Conservation (phyloP, 2,888 invertebrate genomes). For the Coelogynopora nodosa region DNA sequence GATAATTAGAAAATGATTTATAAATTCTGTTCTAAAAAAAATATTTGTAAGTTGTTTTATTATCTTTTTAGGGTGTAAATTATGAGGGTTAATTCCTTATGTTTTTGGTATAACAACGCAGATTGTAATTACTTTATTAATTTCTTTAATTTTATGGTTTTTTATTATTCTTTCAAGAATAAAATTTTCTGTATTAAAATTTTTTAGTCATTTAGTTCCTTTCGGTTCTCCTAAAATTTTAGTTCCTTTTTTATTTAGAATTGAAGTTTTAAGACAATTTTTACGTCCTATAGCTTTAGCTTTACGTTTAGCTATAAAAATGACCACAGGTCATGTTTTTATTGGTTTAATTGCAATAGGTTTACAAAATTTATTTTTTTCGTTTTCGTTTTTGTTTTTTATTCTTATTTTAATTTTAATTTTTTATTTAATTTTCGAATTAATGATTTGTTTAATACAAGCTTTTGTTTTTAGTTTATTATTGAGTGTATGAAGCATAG, state of each 20-base stretch:
- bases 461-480: slow-evolving; percentile 6
- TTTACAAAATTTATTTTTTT: slow-evolving; percentile 15
- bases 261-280: slow-evolving; percentile 23
- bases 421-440: slow-evolving; percentile 16
- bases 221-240: slow-evolving; percentile 16
- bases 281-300: slow-evolving; percentile 27
- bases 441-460: slow-evolving; percentile 23
- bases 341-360: slow-evolving; percentile 27
- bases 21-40: slow-evolving; percentile 16
- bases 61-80: slow-evolving; percentile 17
- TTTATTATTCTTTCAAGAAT: slow-evolving; percentile 23
- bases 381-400: not conserved
- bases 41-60: slow-evolving; percentile 26
- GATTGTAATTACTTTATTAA: slow-evolving; percentile 20
- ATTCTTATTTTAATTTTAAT: slow-evolving; percentile 12
- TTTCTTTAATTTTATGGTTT: slow-evolving; percentile 6
- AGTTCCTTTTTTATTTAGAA: slow-evolving; percentile 16
- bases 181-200: slow-evolving; percentile 5
- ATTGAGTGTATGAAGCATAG: not conserved
- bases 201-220: slow-evolving; percentile 12
- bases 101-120: slow-evolving; percentile 15
- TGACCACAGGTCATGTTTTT: slow-evolving; percentile 21
- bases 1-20: slow-evolving; percentile 20
- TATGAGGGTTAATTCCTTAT: slow-evolving; percentile 22
- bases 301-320: slow-evolving; percentile 15